Evolutionary conservation across 1,140 invertebrate genomes (phyloP).

Genomic region (Galendromus occidentalis): DNA sequence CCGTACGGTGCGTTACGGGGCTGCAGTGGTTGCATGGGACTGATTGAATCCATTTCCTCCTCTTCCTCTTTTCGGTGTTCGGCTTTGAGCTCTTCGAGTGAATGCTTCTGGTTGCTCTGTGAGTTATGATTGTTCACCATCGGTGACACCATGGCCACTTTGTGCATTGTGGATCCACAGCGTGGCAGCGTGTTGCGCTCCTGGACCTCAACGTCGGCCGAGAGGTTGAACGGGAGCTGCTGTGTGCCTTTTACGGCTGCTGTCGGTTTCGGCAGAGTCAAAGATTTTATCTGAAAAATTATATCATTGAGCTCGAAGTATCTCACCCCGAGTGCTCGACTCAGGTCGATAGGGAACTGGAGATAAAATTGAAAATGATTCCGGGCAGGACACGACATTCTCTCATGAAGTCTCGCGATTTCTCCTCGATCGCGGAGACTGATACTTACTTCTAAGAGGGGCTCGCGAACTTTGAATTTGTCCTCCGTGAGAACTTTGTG

Average conservation of each 20-base stretch:
- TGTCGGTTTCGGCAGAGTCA: slow-evolving; percentile 53
- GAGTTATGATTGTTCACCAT: slow-evolving; percentile 33
- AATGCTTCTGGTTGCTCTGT: slow-evolving; percentile 11
- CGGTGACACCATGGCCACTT: slow-evolving; percentile 49
- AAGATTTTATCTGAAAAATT: slow-evolving; percentile 1
- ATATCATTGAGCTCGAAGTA: too few relatives aligned
- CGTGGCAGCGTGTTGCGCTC: neutral
- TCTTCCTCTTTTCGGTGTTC: slow-evolving; percentile 16
- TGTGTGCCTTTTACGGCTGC: slow-evolving; percentile 64
- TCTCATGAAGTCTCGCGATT: too few relatives aligned
- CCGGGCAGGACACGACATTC: too few relatives aligned
- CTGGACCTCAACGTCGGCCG: neutral
- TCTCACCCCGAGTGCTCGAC: too few relatives aligned
- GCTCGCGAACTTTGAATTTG: too few relatives aligned
- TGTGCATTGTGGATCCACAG: slow-evolving; percentile 26
- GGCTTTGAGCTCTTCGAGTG: slow-evolving; percentile 8
- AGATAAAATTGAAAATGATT: too few relatives aligned
- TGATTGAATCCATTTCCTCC: slow-evolving; percentile 4
- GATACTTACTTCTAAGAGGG: too few relatives aligned
- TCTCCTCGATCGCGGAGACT: too few relatives aligned
- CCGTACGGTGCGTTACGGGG: slow-evolving; percentile 2
- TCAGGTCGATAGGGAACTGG: too few relatives aligned
- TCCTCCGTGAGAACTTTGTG: too few relatives aligned
- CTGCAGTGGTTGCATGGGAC: neutral
- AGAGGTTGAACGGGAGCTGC: slow-evolving; percentile 19